Percentiles rank a stretch among this genome's conserved stretches.
These are phyloP conservation scores for Cataglyphis altisquamis DNA, from an alignment of 2,888 invertebrate genomes.

Conservation along the genomic window DNA sequence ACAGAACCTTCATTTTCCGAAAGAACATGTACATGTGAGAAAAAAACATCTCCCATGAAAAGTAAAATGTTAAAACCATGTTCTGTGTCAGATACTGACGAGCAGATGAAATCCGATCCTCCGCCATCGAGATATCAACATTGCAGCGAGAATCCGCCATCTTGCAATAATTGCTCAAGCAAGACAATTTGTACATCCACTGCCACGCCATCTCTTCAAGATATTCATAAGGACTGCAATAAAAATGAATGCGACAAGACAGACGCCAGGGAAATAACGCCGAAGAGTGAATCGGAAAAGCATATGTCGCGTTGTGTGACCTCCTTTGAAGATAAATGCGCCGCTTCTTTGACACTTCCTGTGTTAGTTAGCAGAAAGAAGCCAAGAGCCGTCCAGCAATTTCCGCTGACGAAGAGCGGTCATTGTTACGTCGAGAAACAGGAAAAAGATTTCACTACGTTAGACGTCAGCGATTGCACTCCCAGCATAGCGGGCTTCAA, in stretches of 20 bases:
- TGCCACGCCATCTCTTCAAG: background rate
- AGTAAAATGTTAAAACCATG: background rate
- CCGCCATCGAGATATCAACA: constrained; percentile 48
- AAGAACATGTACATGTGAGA: background rate
- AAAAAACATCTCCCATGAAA: background rate
- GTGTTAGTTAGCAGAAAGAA: background rate
- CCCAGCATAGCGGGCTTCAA: constrained; percentile 69
- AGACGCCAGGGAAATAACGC: background rate
- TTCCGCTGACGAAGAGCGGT: constrained; percentile 11
- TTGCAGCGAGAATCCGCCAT: constrained; percentile 47
- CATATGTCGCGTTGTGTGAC: background rate
- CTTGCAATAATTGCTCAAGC: background rate
- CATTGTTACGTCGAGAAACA: constrained; percentile 10
- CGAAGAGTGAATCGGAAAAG: background rate
- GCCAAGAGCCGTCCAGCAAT: background rate
- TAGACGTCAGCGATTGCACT: constrained; percentile 57
- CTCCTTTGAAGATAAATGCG: constrained; percentile 14
- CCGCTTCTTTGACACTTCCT: background rate
- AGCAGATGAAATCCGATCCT: constrained; percentile 5
- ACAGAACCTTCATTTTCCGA: background rate
- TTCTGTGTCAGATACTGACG: background rate
- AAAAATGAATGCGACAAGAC: background rate
- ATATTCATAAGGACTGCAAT: constrained; percentile 15
- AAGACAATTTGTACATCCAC: background rate
- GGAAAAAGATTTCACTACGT: constrained; percentile 7